Percentiles rank a stretch among this genome's conserved stretches.
Evolutionary conservation across 1,140 invertebrate genomes (phyloP).

Genomic region (Cotesia typhae): DNA sequence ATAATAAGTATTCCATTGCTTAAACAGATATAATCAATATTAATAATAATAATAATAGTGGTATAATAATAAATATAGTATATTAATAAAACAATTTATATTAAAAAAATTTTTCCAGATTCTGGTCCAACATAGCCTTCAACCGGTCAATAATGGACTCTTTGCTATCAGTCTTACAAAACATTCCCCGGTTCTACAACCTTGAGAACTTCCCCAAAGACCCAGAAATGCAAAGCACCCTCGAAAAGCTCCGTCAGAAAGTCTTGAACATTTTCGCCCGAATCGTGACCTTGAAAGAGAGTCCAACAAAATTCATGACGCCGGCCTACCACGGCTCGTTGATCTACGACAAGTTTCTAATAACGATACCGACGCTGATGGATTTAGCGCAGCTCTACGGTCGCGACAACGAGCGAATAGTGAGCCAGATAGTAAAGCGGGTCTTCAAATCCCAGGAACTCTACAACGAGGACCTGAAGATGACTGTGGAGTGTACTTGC

Average conservation of each 20-base stretch:
- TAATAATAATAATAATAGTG: no score
- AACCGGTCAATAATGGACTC: conserved; percentile 73
- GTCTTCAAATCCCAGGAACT: conserved; percentile 76
- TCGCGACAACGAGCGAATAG: conserved; percentile 70
- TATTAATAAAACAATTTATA: no score
- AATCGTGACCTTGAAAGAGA: conserved; percentile 79
- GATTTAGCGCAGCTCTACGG: conserved; percentile 81
- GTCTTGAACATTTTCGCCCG: conserved; percentile 77
- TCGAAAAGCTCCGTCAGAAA: conserved; percentile 69
- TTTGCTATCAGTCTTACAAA: conserved; percentile 77
- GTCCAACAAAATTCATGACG: conserved; percentile 72
- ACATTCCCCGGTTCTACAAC: conserved; percentile 75
- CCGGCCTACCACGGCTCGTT: conserved; percentile 73
- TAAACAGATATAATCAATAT: no score
- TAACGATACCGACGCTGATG: conserved; percentile 83
- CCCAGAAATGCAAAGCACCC: conserved; percentile 57
- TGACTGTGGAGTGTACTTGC: conserved; percentile 67
- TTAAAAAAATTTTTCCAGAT: conserved; percentile 62
- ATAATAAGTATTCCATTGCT: no score
- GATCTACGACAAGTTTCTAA: conserved; percentile 81
- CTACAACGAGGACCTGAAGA: conserved; percentile 74
- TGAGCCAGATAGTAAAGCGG: conserved; percentile 72
- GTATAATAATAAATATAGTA: no score
- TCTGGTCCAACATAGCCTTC: conserved; percentile 83
- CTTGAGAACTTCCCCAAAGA: conserved; percentile 63